These are phyloP conservation scores for Conistra vaccinii DNA, from an alignment of 2,888 invertebrate species.

Conservation along the genomic window DNA sequence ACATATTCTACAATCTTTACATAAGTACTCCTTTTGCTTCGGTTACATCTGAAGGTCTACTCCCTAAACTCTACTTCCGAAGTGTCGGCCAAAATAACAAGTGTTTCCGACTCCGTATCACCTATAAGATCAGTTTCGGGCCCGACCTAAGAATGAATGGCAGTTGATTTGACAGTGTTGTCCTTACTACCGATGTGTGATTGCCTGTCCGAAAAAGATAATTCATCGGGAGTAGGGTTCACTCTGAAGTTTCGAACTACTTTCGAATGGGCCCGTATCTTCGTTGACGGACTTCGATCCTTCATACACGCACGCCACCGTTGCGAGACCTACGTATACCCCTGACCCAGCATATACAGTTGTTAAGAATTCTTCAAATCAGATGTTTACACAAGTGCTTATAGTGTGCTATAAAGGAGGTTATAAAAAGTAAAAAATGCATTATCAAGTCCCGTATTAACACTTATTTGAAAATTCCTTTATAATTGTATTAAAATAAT, in stretches of 20 bases:
- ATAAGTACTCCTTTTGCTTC: neutral
- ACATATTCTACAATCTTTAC: neutral
- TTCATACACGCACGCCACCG: neutral
- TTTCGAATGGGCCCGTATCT: no score
- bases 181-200: no score
- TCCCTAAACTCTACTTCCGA: no score
- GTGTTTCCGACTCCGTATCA: no score
- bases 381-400: conserved; percentile 46
- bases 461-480: neutral
- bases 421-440: conserved; percentile 3
- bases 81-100: no score
- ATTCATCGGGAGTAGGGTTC: no score
- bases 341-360: neutral
- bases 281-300: neutral
- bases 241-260: no score
- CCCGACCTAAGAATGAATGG: no score
- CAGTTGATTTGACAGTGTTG: no score
- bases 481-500: no score
- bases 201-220: no score
- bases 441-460: neutral
- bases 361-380: conserved; percentile 8
- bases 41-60: neutral
- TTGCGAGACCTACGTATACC: neutral
- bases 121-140: no score
- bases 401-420: neutral